Evolutionary conservation across 1,140 invertebrate genomes (phyloP).

Genomic region (Agrilus planipennis): DNA sequence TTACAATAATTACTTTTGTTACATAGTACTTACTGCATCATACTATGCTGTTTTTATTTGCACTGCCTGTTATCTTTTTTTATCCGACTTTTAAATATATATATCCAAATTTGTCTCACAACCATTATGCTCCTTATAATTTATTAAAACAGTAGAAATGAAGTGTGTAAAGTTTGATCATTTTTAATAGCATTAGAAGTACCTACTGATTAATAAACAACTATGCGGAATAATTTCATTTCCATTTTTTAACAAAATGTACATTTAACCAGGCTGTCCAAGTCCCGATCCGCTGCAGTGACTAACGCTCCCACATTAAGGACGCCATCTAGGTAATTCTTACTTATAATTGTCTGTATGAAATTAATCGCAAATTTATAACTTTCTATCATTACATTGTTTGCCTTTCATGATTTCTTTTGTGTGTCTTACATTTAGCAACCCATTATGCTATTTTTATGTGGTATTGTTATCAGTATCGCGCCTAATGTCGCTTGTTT

Average conservation of each 20-base stretch:
- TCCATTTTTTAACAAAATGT: conserved; percentile 13
- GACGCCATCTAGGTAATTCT: conserved; percentile 33
- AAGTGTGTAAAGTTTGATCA: no score
- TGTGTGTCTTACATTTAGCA: neutral
- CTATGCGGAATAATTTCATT: no score
- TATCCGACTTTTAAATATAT: neutral
- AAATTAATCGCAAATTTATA: neutral
- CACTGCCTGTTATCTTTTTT: neutral
- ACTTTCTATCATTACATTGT: neutral
- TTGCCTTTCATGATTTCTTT: neutral
- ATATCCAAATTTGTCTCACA: neutral
- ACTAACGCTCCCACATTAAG: conserved; percentile 30
- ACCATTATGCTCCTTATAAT: no score
- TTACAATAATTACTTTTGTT: neutral
- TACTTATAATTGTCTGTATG: conserved; percentile 5
- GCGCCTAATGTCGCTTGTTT: neutral
- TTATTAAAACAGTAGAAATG: no score
- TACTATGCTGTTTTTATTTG: no score
- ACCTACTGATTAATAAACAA: no score
- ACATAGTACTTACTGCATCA: no score
- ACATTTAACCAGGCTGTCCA: conserved; percentile 31
- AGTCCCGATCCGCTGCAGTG: conserved; percentile 31
- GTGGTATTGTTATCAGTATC: neutral
- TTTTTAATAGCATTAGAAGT: no score
- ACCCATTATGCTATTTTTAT: neutral